phyloP scores from a whole-genome alignment of 2,797 vertebrate species.

The Pelochelys cantorii region DNA sequence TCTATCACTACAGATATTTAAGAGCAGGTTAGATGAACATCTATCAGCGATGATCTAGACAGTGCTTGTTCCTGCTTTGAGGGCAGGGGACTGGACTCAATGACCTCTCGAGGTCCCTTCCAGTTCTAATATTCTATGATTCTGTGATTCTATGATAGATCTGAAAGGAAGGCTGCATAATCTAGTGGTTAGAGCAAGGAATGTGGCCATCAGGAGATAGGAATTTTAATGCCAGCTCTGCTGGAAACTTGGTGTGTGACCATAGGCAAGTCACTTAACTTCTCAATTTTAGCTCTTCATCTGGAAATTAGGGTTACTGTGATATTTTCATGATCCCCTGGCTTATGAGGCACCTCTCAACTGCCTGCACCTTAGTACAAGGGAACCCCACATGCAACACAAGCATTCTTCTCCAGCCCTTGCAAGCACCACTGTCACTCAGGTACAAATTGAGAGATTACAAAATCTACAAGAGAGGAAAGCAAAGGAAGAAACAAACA shows the following conservation, averaged over 20 bases:
- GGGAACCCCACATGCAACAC: not conserved
- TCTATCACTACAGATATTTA: no score
- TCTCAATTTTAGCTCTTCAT: not conserved
- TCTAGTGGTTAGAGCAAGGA: not conserved
- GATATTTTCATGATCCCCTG: not conserved
- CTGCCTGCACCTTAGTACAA: not conserved
- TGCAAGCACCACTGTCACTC: not conserved
- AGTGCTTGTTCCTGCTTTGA: no score
- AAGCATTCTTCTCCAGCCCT: not conserved
- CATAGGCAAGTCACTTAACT: not conserved
- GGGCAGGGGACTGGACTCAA: no score
- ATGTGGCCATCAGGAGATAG: rapidly evolving
- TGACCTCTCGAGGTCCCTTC: no score
- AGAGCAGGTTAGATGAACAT: no score
- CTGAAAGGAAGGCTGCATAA: not conserved
- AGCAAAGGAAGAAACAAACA: not conserved
- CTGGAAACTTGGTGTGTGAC: not conserved
- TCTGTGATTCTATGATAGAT: no score
- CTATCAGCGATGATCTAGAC: no score
- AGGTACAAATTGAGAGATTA: not conserved
- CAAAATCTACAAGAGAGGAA: not conserved
- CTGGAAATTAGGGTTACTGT: not conserved
- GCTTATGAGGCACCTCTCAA: not conserved
- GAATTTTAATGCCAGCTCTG: not conserved
- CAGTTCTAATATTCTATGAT: no score